A percentile compares a stretch with the other conserved stretches of the same genome.
Conservation (phyloP, 2,797 vertebrate species). For the Crypturellus tataupa region DNA sequence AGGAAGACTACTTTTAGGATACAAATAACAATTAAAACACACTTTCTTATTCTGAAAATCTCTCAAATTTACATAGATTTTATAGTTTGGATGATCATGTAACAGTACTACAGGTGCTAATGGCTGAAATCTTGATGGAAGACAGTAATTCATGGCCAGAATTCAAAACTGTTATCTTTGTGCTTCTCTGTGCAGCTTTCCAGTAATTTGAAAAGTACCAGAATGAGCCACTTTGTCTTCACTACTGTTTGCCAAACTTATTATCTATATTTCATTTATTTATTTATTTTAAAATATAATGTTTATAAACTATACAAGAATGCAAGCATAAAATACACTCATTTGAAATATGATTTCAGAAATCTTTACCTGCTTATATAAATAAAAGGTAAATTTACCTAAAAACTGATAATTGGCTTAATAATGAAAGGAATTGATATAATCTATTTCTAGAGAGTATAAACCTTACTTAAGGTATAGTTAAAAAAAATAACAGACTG, state of each 20-base stretch:
- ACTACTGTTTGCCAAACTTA: not conserved
- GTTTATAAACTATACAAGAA: rapidly evolving
- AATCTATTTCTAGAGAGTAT: not conserved
- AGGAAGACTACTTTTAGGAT: not conserved
- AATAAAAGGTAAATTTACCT: not conserved
- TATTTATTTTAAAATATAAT: not conserved
- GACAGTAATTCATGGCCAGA: not conserved
- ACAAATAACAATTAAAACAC: not conserved
- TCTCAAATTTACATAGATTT: not conserved
- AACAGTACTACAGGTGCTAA: not conserved
- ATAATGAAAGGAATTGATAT: not conserved
- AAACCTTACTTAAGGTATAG: not conserved
- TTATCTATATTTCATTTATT: not conserved
- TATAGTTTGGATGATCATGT: not conserved
- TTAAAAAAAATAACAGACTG: not conserved
- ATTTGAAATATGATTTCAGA: not conserved
- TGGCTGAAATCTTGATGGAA: not conserved
- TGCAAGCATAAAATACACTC: not conserved
- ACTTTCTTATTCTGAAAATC: not conserved
- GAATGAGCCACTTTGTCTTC: not conserved
- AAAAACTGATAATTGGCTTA: not conserved
- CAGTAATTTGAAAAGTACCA: not conserved
- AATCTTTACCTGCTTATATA: not conserved
- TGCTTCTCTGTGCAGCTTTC: not conserved
- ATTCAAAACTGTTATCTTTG: not conserved